Percentiles rank a stretch among this genome's conserved stretches.
These are phyloP conservation scores for Orientallactaga sibirica DNA, from an alignment of 2,797 vertebrate genomes.

Conservation along the genomic window DNA sequence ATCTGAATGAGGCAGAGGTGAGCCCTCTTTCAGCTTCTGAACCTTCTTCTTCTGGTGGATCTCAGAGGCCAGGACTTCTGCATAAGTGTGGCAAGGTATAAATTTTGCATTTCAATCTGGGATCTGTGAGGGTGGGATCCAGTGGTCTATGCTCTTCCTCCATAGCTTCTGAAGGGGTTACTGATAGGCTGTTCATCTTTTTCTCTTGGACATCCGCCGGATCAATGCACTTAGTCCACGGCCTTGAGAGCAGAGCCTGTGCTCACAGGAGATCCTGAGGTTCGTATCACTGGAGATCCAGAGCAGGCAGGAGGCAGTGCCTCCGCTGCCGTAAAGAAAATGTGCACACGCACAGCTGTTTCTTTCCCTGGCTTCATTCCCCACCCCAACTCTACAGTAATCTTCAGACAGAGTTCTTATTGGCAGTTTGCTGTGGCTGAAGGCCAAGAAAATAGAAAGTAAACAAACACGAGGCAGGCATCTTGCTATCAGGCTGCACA, in stretches of 20 bases:
- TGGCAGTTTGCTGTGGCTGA: slow-evolving; percentile 78
- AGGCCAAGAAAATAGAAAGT: slow-evolving; percentile 80
- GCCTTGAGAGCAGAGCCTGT: neutral
- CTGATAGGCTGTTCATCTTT: neutral
- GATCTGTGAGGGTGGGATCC: neutral
- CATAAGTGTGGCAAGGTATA: accelerated
- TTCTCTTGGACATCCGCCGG: neutral
- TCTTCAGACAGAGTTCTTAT: slow-evolving; percentile 67
- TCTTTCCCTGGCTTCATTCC: neutral
- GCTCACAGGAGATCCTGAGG: neutral
- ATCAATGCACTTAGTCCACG: neutral
- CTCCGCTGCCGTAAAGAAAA: slow-evolving; percentile 22
- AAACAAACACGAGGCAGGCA: neutral
- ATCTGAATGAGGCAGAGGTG: neutral
- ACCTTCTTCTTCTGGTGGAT: neutral
- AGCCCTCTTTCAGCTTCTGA: neutral
- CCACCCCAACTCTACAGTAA: neutral
- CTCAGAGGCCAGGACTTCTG: too few relatives aligned
- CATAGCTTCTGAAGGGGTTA: neutral
- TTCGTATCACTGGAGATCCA: neutral
- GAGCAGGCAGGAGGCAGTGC: neutral
- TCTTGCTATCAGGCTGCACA: slow-evolving; percentile 71
- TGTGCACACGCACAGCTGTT: neutral
- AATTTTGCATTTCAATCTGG: neutral
- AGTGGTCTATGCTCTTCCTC: neutral